Conservation (phyloP, 2,113 vertebrate genomes). For the Salvelinus namaycush region DNA sequence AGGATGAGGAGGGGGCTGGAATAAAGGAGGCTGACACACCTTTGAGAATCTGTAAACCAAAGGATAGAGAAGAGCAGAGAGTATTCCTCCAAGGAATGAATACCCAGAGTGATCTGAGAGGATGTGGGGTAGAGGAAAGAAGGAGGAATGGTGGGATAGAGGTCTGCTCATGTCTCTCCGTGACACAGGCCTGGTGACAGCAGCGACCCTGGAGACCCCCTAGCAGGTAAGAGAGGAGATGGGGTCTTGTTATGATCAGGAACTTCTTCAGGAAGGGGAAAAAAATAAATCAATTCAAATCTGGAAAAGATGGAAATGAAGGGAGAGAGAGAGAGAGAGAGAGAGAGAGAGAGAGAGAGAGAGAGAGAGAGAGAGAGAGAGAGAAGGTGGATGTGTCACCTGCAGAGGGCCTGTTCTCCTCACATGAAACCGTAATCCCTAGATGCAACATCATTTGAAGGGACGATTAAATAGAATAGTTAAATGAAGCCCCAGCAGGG, state of each 20-base stretch:
- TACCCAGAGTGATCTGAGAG: conserved; percentile 27
- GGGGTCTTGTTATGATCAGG: conserved; percentile 15
- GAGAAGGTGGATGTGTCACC: conserved; percentile 56
- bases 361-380: neutral
- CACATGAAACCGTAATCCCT: neutral
- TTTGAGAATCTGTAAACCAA: conserved; percentile 64
- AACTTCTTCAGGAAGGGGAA: neutral
- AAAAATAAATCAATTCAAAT: neutral
- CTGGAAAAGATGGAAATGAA: neutral
- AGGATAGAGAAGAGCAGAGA: conserved; percentile 42
- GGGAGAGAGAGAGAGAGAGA: too few relatives aligned
- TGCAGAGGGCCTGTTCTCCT: conserved; percentile 18
- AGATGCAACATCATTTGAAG: conserved; percentile 62
- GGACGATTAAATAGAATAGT: conserved; percentile 72
- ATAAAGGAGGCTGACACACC: conserved; percentile 58
- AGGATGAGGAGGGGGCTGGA: too few relatives aligned
- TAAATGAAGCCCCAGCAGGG: conserved; percentile 75
- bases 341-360: too few relatives aligned
- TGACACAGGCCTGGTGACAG: neutral
- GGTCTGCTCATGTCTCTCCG: neutral
- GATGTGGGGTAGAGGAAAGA: neutral
- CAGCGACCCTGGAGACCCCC: neutral
- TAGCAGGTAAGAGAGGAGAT: neutral
- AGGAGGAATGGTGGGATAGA: conserved; percentile 21
- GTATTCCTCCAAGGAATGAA: conserved; percentile 28